Base-by-base conservation (phyloP, 2,888 invertebrate genomes). In the Cacoxenus indagator region DNA sequence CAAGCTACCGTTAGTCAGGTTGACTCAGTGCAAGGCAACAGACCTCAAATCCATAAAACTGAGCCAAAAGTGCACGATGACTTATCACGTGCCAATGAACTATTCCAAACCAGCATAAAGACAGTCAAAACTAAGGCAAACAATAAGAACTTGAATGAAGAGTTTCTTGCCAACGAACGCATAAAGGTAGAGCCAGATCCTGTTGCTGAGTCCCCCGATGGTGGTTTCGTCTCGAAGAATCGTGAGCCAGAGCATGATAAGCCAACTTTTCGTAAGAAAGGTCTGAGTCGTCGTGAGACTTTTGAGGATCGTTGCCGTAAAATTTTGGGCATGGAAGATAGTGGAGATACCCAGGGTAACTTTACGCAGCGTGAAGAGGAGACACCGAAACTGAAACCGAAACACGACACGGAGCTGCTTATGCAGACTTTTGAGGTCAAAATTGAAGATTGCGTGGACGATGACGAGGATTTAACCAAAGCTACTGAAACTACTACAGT, bases 301-400 rank as follows among this genome's bases (percentile, higher is more conserved):
- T 93, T 93, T 73, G 93, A 93, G 85, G 93, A 93, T 84, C 89
- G 93, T 37, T 93, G 93, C 75, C 90, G 92, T 45, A 91, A 92
- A 79, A 93, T 93, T 76, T 88, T 93, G 46, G 93, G 93, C 2
- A 91, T 93, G 89, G 84, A 87, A 68, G 78, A 78, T 48, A 83
- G 86, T 70, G 85, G 85, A 4, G 84, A 85, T 64, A 85, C 86
- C 2, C 85, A 82, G 55, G 85, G 86, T 0, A 78, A 64, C 17
- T 86, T 74, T 45, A 75, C 68, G 6, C 70, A 73, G 1, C 74
- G 69, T 4, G 24, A 64, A 29, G 64, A 55, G n/a, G 55, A 65
- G 1, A 64, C 31, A 27, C 54, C 54, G 9, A 54, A 54, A 54
- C 9, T 9, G 24, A 22, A 22, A 19, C 4, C 24, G 17, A 19